Evolutionary conservation across 2,797 vertebrate species (phyloP).

Genomic region (Dallia pectoralis): DNA sequence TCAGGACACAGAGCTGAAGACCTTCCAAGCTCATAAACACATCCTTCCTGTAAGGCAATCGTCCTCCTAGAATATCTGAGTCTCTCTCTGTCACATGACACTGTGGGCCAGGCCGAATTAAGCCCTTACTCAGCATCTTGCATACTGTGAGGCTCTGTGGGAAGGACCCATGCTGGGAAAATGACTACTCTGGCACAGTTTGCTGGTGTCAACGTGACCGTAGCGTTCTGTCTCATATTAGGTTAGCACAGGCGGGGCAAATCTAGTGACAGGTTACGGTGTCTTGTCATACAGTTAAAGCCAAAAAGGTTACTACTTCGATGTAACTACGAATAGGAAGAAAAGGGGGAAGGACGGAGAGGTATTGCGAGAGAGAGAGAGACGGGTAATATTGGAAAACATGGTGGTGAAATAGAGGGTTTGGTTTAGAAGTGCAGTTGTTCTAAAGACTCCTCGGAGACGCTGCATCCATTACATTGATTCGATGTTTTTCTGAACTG

Average conservation of each 20-base stretch:
- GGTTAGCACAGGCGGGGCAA: neutral
- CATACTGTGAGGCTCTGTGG: neutral
- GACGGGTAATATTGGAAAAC: constrained; percentile 5
- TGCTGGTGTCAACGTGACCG: neutral
- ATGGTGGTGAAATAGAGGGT: constrained; percentile 25
- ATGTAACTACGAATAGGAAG: neutral
- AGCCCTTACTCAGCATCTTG: neutral
- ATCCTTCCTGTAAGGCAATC: neutral
- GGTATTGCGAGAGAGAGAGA: neutral
- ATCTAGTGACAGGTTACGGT: neutral
- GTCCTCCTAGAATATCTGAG: neutral
- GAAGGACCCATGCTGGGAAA: neutral
- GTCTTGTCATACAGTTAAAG: neutral
- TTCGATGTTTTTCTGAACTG: too few species aligned
- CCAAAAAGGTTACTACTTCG: neutral
- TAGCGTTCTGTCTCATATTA: neutral
- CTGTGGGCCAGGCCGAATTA: neutral
- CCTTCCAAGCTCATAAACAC: neutral
- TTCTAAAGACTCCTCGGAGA: too few species aligned
- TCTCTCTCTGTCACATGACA: neutral
- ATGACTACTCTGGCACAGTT: neutral
- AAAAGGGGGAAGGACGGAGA: neutral
- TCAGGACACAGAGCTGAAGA: neutral
- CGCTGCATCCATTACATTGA: too few species aligned
- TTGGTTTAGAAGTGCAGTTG: too few species aligned